Base-by-base conservation (phyloP, 2,797 vertebrate genomes). In the Falco novaeseelandiae region DNA sequence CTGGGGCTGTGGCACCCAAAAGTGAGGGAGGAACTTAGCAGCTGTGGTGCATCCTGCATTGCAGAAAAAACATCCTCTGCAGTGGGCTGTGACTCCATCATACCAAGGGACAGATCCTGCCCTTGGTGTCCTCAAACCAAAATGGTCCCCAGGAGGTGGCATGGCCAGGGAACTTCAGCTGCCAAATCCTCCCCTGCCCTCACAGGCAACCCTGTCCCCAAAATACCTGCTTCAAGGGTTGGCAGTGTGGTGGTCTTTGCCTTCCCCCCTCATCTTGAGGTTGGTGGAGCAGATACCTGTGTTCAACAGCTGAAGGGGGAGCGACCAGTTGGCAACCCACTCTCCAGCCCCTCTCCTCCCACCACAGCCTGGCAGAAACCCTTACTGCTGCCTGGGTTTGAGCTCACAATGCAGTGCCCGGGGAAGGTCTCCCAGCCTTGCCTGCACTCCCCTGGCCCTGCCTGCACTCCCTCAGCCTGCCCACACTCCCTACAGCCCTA, bases 251-350 rank as follows among this genome's bases (percentile, higher is more conserved):
- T 51, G 58, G 18, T 21, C 87, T 66, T 82, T 1, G 1, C 20
- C 38, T 81, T 81, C 20, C 16, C 9, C 36, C 42, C 17, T 59
- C 40, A 61, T 27, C 82, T 34, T 66, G 87, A 59, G 57, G n/a
- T 30, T 1, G 1, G 12, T 48, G 51, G 46, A 44, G 34, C 51
- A 70, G 17, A 32, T 32, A 71, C 5, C n/a, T 5, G 4, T 1
- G 4, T 40, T 48, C 1, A 1, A 46, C 51, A 63, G 67, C 38
- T 58, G 26, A 81, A 70, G 19, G 44, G 51, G 22, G 9, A 76
- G 26, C 1, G 1, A 32, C 29, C 49, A 63, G 44, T 38, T 1
- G 1, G n/a, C 65, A 72, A 54, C n/a, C 21, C 1, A 0, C 61
- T 42, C 23, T 32, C 62, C 18, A 15, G 61, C n/a, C 8, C 30